Percentiles rank a stretch among this genome's conserved stretches.
Conservation (phyloP, 1,140 invertebrate species). For the Ceratina japonica region DNA sequence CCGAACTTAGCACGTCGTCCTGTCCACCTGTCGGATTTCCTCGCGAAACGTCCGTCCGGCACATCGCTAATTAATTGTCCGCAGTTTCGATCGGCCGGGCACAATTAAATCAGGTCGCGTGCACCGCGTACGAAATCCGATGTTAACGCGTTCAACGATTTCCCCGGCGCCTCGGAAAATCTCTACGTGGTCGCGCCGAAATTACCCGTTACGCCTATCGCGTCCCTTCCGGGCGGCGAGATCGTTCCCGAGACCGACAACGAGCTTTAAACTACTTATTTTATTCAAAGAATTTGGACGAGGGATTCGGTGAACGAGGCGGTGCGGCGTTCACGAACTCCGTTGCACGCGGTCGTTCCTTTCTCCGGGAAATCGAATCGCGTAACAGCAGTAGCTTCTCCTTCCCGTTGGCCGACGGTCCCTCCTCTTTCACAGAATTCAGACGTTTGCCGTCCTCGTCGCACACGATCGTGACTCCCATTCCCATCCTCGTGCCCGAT, state of each 20-base stretch:
- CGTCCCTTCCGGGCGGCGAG: no score
- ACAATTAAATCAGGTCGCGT: conserved; percentile 32
- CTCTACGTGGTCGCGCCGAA: not conserved
- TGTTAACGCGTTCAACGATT: conserved; percentile 15
- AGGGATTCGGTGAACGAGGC: no score
- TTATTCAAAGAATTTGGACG: not conserved
- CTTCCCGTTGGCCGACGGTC: not conserved
- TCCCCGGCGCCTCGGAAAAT: not conserved
- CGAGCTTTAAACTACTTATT: no score
- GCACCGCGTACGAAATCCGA: conserved; percentile 25
- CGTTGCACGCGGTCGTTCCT: not conserved
- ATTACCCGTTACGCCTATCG: no score
- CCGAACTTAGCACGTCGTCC: conserved; percentile 20
- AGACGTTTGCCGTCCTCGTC: not conserved
- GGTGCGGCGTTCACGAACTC: not conserved
- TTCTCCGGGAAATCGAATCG: conserved; percentile 13
- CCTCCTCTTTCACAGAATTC: not conserved
- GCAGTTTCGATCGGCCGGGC: conserved; percentile 30
- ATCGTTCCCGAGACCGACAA: no score
- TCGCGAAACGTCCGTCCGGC: conserved; percentile 36
- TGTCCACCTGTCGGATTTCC: conserved; percentile 48
- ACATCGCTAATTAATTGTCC: conserved; percentile 50
- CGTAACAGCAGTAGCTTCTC: not conserved
- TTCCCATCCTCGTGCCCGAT: conserved; percentile 10
- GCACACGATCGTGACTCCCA: not conserved